These are phyloP conservation scores for Halyomorpha halys DNA, from an alignment of 1,140 invertebrate genomes.

Conservation along the genomic window DNA sequence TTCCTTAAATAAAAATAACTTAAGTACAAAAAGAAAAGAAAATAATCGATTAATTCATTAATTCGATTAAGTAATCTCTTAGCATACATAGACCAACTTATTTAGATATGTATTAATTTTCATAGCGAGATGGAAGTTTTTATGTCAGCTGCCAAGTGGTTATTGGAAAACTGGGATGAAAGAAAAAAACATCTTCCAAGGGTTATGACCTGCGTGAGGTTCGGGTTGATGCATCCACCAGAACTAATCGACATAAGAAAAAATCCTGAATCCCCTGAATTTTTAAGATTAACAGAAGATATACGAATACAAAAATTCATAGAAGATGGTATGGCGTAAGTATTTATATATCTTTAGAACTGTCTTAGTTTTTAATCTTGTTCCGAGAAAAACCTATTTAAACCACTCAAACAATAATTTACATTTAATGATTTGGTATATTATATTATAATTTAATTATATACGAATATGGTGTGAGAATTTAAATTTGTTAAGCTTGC, in stretches of 20 bases:
- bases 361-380: neutral
- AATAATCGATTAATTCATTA: too few relatives aligned
- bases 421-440: too few relatives aligned
- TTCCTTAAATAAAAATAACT: too few relatives aligned
- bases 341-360: slow-evolving; percentile 4
- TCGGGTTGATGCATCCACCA: slow-evolving; percentile 60
- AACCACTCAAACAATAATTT: too few relatives aligned
- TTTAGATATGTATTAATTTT: too few relatives aligned
- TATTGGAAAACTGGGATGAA: slow-evolving; percentile 52
- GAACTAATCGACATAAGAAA: slow-evolving; percentile 58
- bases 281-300: slow-evolving; percentile 52
- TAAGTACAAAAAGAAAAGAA: too few relatives aligned
- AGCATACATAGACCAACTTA: too few relatives aligned
- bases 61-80: too few relatives aligned
- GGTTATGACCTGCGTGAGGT: slow-evolving; percentile 54
- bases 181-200: slow-evolving; percentile 44
- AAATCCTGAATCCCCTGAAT: slow-evolving; percentile 56
- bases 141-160: slow-evolving; percentile 61
- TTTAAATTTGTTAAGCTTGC: too few relatives aligned
- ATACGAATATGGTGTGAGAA: too few relatives aligned
- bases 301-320: slow-evolving; percentile 57
- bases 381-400: neutral
- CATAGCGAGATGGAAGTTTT: slow-evolving; percentile 61
- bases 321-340: slow-evolving; percentile 58
- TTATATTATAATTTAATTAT: too few relatives aligned